A percentile compares a stretch with the other conserved stretches of the same genome.
phyloP scores from a whole-genome alignment of 2,888 invertebrate genomes.

The Microchrysa polita region DNA sequence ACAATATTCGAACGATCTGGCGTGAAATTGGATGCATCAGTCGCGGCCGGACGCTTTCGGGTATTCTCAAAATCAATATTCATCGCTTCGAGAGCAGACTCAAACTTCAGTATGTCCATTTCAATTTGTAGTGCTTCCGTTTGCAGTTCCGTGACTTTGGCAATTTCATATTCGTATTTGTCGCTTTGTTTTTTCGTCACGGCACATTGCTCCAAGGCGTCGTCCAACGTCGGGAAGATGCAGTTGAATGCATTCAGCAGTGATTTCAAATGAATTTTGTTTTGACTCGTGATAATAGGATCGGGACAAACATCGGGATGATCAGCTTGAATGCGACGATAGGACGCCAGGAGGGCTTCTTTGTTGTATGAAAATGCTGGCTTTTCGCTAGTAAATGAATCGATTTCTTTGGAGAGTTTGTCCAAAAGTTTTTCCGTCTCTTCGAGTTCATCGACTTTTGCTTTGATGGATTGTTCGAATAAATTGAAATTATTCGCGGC shows the following conservation, averaged over 20 bases:
- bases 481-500: slow-evolving; percentile 52
- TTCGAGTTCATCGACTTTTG: slow-evolving; percentile 49
- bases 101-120: slow-evolving; percentile 24
- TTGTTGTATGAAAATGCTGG: slow-evolving; percentile 55
- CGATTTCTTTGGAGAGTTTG: slow-evolving; percentile 53
- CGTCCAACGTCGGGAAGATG: slow-evolving; percentile 34
- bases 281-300: slow-evolving; percentile 10
- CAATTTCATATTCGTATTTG: slow-evolving; percentile 54
- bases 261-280: slow-evolving; percentile 46
- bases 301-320: slow-evolving; percentile 46
- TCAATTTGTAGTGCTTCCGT: slow-evolving; percentile 26
- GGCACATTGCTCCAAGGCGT: background rate
- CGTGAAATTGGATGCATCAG: slow-evolving; percentile 33
- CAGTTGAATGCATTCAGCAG: slow-evolving; percentile 39
- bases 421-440: slow-evolving; percentile 51
- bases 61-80: slow-evolving; percentile 7
- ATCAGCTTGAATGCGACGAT: slow-evolving; percentile 51
- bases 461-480: slow-evolving; percentile 51
- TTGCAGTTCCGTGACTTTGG: slow-evolving; percentile 54
- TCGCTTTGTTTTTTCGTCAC: slow-evolving; percentile 6
- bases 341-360: slow-evolving; percentile 54
- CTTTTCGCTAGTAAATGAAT: slow-evolving; percentile 56
- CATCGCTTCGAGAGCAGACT: slow-evolving; percentile 38
- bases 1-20: slow-evolving; percentile 45
- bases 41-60: background rate